Conservation (phyloP, 2,888 invertebrate genomes). For the Matsumyia berberina region DNA sequence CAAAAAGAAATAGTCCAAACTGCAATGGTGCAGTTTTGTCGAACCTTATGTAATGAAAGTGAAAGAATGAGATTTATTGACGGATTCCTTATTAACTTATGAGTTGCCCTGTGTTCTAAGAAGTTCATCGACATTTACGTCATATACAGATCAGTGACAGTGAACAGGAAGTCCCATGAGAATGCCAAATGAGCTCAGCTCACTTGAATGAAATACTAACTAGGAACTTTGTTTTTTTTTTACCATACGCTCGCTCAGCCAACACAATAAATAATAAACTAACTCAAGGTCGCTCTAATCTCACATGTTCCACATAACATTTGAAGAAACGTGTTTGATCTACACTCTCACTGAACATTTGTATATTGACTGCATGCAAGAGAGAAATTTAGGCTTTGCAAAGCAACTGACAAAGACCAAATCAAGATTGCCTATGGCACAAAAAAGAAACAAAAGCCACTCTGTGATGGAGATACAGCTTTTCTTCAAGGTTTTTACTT, state of each 20-base stretch:
- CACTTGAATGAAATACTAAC: conserved; percentile 23
- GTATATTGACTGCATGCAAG: not conserved
- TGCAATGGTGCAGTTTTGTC: not conserved
- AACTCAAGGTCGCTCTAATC: conserved; percentile 52
- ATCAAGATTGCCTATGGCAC: not conserved
- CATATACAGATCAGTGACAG: not conserved
- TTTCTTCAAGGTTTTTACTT: conserved; percentile 48
- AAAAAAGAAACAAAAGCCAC: conserved; percentile 3
- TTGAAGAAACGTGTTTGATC: conserved; percentile 49
- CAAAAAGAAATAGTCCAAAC: not conserved
- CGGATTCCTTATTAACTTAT: not conserved
- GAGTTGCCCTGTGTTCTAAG: not conserved
- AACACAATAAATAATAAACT: conserved; percentile 32
- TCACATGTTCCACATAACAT: conserved; percentile 41
- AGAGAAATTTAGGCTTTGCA: conserved; percentile 4
- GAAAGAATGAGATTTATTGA: not conserved
- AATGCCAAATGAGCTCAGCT: not conserved
- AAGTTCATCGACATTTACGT: not conserved
- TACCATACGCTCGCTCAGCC: conserved; percentile 39
- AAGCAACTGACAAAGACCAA: conserved; percentile 19
- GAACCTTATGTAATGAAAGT: not conserved
- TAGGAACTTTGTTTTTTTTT: conserved; percentile 14
- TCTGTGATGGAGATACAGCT: conserved; percentile 29
- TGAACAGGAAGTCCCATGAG: not conserved
- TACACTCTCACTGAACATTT: conserved; percentile 7